phyloP scores from a whole-genome alignment of 2,797 vertebrate genomes.

The Mormyrops boulengeri region DNA sequence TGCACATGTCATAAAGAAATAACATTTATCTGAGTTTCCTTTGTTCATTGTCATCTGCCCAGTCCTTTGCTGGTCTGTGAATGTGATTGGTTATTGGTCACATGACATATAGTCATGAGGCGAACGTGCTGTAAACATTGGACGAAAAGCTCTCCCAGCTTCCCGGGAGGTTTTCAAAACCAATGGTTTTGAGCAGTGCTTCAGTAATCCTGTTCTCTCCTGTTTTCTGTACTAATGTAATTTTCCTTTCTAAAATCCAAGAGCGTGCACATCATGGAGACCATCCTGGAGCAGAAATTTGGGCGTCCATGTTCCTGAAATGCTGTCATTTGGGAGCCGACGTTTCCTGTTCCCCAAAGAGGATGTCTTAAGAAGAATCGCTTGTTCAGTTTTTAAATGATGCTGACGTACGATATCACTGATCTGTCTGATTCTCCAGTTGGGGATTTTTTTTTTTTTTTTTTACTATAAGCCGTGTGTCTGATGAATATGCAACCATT shows the following conservation, averaged over 20 bases:
- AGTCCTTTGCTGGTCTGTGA: not conserved
- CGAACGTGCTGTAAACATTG: not conserved
- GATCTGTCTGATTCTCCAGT: not conserved
- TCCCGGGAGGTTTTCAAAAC: not conserved
- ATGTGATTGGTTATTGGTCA: not conserved
- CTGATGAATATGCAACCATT: not conserved
- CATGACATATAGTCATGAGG: not conserved
- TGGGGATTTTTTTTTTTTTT: no score
- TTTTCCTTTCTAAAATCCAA: constrained; percentile 39
- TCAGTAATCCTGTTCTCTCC: not conserved
- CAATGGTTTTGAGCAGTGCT: not conserved
- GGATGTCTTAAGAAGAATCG: not conserved
- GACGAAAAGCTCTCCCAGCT: not conserved
- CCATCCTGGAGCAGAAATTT: constrained; percentile 55
- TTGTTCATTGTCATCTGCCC: not conserved
- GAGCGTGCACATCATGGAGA: constrained; percentile 62
- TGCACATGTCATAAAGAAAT: not conserved
- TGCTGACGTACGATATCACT: not conserved
- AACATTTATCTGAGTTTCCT: not conserved
- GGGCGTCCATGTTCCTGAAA: constrained; percentile 41
- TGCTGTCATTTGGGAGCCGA: not conserved
- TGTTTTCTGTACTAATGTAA: not conserved
- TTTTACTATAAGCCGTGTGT: not conserved
- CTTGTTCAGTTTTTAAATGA: not conserved
- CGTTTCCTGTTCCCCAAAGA: not conserved